phyloP scores from a whole-genome alignment of 2,113 vertebrate genomes.

The Aspiorhynchus laticeps region DNA sequence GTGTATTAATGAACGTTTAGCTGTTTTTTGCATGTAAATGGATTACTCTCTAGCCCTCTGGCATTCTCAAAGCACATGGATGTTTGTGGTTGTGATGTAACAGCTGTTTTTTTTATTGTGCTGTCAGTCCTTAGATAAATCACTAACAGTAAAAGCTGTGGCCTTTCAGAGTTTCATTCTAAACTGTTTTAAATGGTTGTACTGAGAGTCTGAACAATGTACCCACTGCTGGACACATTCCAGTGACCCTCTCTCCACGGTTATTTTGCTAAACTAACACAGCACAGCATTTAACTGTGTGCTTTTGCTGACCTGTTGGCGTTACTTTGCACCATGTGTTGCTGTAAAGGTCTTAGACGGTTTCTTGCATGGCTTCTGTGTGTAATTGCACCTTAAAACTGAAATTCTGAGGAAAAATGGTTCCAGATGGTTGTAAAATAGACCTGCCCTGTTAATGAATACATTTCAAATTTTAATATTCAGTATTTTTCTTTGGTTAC shows the following conservation, averaged over 20 bases:
- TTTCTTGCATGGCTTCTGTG: neutral
- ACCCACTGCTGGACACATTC: slow-evolving; percentile 58
- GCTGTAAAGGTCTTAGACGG: neutral
- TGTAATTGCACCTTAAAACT: neutral
- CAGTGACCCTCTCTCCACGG: slow-evolving; percentile 50
- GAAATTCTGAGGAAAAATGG: neutral
- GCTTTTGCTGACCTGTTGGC: slow-evolving; percentile 41
- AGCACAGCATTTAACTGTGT: slow-evolving; percentile 45
- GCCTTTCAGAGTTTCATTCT: slow-evolving; percentile 50
- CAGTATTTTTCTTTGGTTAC: neutral
- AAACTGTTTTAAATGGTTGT: slow-evolving; percentile 39
- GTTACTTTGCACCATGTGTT: neutral
- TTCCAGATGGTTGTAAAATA: neutral
- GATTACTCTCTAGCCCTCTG: neutral
- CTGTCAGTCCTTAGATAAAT: slow-evolving; percentile 50
- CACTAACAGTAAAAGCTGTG: slow-evolving; percentile 15
- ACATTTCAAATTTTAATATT: neutral
- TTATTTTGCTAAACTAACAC: slow-evolving; percentile 63
- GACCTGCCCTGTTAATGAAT: neutral
- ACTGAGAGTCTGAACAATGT: slow-evolving; percentile 56
- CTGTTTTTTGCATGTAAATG: neutral
- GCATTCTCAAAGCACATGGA: neutral
- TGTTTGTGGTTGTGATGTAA: slow-evolving; percentile 8
- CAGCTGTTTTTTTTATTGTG: slow-evolving; percentile 46
- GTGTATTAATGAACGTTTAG: neutral